Base-by-base conservation (phyloP, 1,140 invertebrate genomes). In the Littorina saxatilis region DNA sequence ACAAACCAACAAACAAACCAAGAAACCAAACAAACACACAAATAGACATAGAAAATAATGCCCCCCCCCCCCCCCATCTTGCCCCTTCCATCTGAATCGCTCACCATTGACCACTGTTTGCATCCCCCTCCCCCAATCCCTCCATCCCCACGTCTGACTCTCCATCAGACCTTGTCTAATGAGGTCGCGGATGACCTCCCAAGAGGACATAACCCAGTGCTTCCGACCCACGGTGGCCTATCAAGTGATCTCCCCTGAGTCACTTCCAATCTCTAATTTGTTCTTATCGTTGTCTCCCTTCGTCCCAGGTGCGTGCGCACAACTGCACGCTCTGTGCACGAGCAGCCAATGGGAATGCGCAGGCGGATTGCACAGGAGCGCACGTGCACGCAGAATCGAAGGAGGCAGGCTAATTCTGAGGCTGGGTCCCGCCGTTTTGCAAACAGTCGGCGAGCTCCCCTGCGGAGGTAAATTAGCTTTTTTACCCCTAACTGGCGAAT, bases 391-490 rank as follows among this genome's bases (percentile, higher is more conserved):
- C 20, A 11, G 58, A 11, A 29, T 23, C 4, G 58, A 5, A 23
- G 9, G 70, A 43, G 39, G 39, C 7, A 40, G 35, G 70, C 40
- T 73, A 73, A 73, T 73, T 40, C 17, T n/a, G 39, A 4, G 70
- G 70, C 27, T 73, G 0, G 70, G 70, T 13, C 37, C 70, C 40
- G 35, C 35, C 37, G 70, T 37, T 73, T 73, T 39, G 58, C 27
- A 61, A 61, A 61, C 58, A 61, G 43, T 47, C 43, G 5, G 5
- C 7, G 43, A 5, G 43, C 5, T 9, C 43, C 43, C 43, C 43
- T 47, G 43, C 17, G 43, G 43, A 47, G 43, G 43, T 20, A 78
- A 78, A 78, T 66, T 78, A n/a, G 76, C 76, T 78, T 78, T 78
- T 78, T 78, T 78, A 78, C 55, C 20, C 52, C 20, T 63, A 35